Percentiles rank a stretch among this genome's conserved stretches.
phyloP scores from a whole-genome alignment of 2,888 invertebrate genomes.

The Polydrusus tereticollis region DNA sequence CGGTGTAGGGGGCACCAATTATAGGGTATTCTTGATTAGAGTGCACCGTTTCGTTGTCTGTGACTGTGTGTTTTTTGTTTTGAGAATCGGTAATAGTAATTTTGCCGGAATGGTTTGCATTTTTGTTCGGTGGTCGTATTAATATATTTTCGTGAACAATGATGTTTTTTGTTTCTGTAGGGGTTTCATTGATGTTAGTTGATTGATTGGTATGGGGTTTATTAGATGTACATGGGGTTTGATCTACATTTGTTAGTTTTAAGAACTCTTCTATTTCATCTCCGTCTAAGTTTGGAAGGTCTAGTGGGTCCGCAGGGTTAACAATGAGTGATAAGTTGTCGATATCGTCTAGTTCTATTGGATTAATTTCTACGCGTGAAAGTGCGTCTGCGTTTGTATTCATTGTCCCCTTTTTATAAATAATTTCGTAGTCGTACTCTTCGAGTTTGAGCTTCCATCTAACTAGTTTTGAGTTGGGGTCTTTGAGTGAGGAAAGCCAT shows the following conservation, averaged over 20 bases:
- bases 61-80: not conserved
- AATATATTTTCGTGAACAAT: not conserved
- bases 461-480: conserved; percentile 43
- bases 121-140: not conserved
- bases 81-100: not conserved
- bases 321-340: not conserved
- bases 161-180: not conserved
- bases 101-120: not conserved
- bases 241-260: not conserved
- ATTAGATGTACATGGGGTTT: not conserved
- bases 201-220: too few relatives aligned
- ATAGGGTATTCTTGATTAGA: conserved; percentile 21
- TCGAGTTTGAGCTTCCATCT: conserved; percentile 44
- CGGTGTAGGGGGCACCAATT: conserved; percentile 10
- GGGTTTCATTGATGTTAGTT: too few relatives aligned
- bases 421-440: conserved; percentile 43
- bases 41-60: conserved; percentile 1
- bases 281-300: not conserved
- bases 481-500: conserved; percentile 44
- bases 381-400: conserved; percentile 41
- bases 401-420: conserved; percentile 41
- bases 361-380: conserved; percentile 23
- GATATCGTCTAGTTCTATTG: not conserved
- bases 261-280: not conserved
- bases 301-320: not conserved